These are phyloP conservation scores for Poecilus cupreus DNA, from an alignment of 2,888 invertebrate genomes.

Conservation along the genomic window DNA sequence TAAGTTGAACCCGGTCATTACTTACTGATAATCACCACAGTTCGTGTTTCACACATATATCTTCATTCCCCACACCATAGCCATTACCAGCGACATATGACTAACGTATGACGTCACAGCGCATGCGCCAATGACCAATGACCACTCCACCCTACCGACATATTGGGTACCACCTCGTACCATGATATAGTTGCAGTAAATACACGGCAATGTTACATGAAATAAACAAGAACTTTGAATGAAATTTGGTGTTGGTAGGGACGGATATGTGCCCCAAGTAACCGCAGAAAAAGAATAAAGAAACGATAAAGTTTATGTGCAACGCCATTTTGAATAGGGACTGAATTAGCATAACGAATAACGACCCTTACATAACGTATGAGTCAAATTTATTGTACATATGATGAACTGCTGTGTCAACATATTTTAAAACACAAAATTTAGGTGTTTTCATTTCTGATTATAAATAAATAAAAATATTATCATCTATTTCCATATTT, in stretches of 20 bases:
- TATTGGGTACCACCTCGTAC: neutral
- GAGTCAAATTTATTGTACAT: neutral
- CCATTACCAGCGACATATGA: constrained; percentile 29
- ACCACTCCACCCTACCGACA: constrained; percentile 23
- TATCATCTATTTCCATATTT: too few species aligned
- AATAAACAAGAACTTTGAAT: too few species aligned
- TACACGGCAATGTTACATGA: neutral
- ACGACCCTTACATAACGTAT: neutral
- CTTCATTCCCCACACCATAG: neutral
- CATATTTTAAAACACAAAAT: too few species aligned
- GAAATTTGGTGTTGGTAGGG: neutral
- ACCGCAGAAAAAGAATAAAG: constrained; percentile 2
- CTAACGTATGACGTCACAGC: constrained; percentile 34
- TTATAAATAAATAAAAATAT: too few species aligned
- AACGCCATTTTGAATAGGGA: neutral
- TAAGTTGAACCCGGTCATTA: neutral
- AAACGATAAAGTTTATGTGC: neutral
- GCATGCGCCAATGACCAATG: constrained; percentile 33
- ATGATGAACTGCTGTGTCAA: too few species aligned
- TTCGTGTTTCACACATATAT: neutral
- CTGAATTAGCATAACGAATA: neutral
- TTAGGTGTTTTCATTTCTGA: too few species aligned
- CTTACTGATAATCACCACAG: neutral
- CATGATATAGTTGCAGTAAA: neutral
- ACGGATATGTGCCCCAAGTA: neutral